Evolutionary conservation across 1,140 invertebrate species (phyloP).

Genomic region (Augochlora pura): DNA sequence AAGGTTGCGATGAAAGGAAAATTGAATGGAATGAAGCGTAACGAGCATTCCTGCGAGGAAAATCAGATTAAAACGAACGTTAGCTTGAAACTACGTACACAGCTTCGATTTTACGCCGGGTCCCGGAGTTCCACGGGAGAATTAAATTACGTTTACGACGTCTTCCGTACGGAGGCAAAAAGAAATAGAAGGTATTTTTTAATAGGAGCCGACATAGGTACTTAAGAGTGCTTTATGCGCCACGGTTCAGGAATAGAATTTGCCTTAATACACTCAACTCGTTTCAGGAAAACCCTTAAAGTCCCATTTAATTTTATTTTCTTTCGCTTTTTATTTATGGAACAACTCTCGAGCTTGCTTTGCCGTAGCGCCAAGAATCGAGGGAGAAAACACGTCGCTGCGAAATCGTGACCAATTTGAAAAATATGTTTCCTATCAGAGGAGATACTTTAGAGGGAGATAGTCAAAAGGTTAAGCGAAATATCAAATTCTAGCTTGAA

Average conservation of each 20-base stretch:
- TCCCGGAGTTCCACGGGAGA: conserved; percentile 18
- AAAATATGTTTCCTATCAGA: too few species aligned
- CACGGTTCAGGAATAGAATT: conserved; percentile 33
- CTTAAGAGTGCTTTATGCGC: conserved; percentile 33
- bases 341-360: not conserved
- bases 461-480: too few species aligned
- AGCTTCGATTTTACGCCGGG: conserved; percentile 13
- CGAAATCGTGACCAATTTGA: too few species aligned
- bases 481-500: too few species aligned
- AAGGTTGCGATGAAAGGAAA: conserved; percentile 1
- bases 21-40: conserved; percentile 3
- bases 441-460: too few species aligned
- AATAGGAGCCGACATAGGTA: conserved; percentile 30
- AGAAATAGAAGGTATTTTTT: conserved; percentile 42
- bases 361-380: not conserved
- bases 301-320: conserved; percentile 35
- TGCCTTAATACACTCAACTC: conserved; percentile 22
- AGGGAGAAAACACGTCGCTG: not conserved
- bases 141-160: conserved; percentile 42
- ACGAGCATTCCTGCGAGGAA: not conserved
- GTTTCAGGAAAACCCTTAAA: conserved; percentile 12
- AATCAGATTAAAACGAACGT: not conserved
- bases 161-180: conserved; percentile 7
- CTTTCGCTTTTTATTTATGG: not conserved
- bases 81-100: not conserved